A percentile compares a stretch with the other conserved stretches of the same genome.
Evolutionary conservation across 2,888 invertebrate species (phyloP).

Genomic region (Oligia fasciuncula): DNA sequence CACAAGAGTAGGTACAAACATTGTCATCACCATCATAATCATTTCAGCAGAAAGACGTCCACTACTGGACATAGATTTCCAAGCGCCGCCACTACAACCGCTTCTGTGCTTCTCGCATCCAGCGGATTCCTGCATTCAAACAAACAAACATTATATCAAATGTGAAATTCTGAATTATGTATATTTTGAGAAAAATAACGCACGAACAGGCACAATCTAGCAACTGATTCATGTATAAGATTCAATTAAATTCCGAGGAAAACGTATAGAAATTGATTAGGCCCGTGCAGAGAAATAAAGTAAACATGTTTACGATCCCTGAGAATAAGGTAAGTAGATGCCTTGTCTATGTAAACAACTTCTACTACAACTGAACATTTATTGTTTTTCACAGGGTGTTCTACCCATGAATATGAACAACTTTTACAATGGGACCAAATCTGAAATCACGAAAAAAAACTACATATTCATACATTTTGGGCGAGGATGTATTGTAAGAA

Average conservation of each 20-base stretch:
- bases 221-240: constrained; percentile 36
- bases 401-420: no score
- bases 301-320: constrained; percentile 63
- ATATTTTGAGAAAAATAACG: constrained; percentile 10
- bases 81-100: neutral
- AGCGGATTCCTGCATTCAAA: neutral
- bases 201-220: constrained; percentile 16
- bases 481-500: no score
- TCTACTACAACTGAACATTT: constrained; percentile 11
- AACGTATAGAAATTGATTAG: constrained; percentile 45
- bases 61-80: neutral
- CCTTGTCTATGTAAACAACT: constrained; percentile 45
- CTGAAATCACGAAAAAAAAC: no score
- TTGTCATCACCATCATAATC: neutral
- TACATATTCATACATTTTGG: no score
- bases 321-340: constrained; percentile 42
- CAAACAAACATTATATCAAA: neutral
- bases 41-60: neutral
- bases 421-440: no score
- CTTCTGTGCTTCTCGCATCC: neutral
- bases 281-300: constrained; percentile 35
- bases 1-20: neutral
- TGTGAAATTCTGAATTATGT: neutral
- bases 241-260: constrained; percentile 34
- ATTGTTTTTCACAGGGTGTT: neutral